Base-by-base conservation (phyloP, 2,113 vertebrate genomes). In the Canis aureus region DNA sequence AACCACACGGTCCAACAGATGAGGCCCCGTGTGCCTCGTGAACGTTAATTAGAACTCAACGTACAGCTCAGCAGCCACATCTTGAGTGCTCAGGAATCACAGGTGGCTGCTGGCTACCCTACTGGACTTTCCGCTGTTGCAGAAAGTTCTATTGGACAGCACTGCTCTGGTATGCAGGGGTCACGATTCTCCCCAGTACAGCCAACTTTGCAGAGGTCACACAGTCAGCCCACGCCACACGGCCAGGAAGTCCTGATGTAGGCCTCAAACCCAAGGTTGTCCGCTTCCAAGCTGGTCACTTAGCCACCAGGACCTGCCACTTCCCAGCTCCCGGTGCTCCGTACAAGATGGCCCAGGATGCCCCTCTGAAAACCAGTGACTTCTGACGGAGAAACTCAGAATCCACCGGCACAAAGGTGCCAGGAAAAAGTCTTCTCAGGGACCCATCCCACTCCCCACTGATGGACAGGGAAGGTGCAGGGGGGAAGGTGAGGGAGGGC, bases 1-100 rank as follows among this genome's bases (percentile, higher is more conserved):
- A 76, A n/a, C 27, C 1, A 8, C 15, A 35, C 29, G 17, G 43
- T 32, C 38, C 29, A 32, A 78, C 6, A 5, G 6, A 35, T 2
- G 43, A 85, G 67, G 73, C 43, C 32, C 35, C 0, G 0, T 1
- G 9, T 0, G 53, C 23, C 57, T 38, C 32, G 22, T 3, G 5
- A 59, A n/a, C 16, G 8, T n/a, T 57, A 22, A 78, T 38, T 59
- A 11, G 71, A 51, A 88, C 29, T 79, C 16, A 25, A 35, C 22
- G 27, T 19, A 17, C 79, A 87, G 66, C 25, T 71, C 67, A 12
- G n/a, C 67, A 12, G n/a, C 12, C 89, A 89, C 74, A 10, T 20
- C 81, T 38, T 66, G 73, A 66, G 12, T 3, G 60, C 55, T 87
- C 69, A n/a, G 9, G 0, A 69, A 57, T 53, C 35, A n/a, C 29